Conservation (phyloP, 2,113 vertebrate species). For the Chloebia gouldiae region DNA sequence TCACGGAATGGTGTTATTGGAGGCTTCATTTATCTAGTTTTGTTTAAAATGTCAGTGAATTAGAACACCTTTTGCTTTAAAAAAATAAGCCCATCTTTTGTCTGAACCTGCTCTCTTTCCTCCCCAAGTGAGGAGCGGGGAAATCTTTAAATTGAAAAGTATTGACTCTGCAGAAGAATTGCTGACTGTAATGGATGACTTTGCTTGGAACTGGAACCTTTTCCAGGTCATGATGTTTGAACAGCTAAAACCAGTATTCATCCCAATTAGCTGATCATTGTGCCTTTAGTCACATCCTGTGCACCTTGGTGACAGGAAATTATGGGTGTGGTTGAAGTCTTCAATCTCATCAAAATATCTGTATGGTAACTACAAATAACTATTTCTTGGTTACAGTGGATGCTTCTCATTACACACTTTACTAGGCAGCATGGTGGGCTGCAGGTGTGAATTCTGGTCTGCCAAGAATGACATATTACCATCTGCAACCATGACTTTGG, state of each 20-base stretch:
- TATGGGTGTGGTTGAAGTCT: slow-evolving; percentile 2
- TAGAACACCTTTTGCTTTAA: background rate
- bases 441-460: background rate
- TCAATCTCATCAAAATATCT: background rate
- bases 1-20: background rate
- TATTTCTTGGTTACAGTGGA: background rate
- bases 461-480: background rate
- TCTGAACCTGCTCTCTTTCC: background rate
- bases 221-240: background rate
- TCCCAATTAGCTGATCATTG: slow-evolving; percentile 37
- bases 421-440: background rate
- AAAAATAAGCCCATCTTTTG: background rate
- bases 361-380: background rate
- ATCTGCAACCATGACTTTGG: background rate
- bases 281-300: slow-evolving; percentile 61
- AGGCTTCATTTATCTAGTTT: background rate
- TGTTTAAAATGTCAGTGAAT: background rate
- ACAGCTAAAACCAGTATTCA: background rate
- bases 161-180: background rate
- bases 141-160: background rate
- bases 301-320: background rate
- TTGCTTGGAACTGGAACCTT: background rate
- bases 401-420: background rate
- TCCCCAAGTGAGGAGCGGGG: background rate
- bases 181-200: slow-evolving; percentile 11